phyloP scores from a whole-genome alignment of 2,113 vertebrate species.

The Oreochromis aureus region DNA sequence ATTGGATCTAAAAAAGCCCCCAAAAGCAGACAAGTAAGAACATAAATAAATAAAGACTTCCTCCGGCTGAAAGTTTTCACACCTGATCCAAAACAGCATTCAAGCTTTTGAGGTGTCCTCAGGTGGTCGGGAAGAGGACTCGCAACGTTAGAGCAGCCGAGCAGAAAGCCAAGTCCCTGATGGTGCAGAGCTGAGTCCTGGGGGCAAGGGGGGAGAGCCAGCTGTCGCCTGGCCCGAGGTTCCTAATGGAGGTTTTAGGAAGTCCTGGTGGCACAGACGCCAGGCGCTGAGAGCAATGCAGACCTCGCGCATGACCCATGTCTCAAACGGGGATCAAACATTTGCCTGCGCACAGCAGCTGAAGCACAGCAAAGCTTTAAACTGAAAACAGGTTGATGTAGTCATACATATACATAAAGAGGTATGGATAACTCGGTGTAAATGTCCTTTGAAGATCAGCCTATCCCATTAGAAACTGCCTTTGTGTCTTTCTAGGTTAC shows the following conservation, averaged over 20 bases:
- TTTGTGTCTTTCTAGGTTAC: not conserved
- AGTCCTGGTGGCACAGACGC: not conserved
- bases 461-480: not conserved
- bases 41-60: not conserved
- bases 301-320: not conserved
- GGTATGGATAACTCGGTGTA: not conserved
- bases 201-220: conserved; percentile 1
- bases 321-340: not conserved
- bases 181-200: conserved; percentile 2
- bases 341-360: not conserved
- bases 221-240: conserved; percentile 30
- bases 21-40: not conserved
- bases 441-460: not conserved
- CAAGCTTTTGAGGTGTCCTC: not conserved
- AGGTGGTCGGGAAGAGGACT: not conserved
- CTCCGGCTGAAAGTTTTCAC: not conserved
- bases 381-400: not conserved
- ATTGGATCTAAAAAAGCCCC: not conserved
- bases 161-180: conserved; percentile 11
- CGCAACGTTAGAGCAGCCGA: not conserved
- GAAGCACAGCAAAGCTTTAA: not conserved
- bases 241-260: conserved; percentile 26
- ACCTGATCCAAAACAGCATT: conserved; percentile 6
- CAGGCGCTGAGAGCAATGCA: not conserved
- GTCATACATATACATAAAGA: not conserved